A percentile compares a stretch with the other conserved stretches of the same genome.
These are phyloP conservation scores for Ctenopoma kingsleyae DNA, from an alignment of 2,797 vertebrate genomes.

Conservation along the genomic window DNA sequence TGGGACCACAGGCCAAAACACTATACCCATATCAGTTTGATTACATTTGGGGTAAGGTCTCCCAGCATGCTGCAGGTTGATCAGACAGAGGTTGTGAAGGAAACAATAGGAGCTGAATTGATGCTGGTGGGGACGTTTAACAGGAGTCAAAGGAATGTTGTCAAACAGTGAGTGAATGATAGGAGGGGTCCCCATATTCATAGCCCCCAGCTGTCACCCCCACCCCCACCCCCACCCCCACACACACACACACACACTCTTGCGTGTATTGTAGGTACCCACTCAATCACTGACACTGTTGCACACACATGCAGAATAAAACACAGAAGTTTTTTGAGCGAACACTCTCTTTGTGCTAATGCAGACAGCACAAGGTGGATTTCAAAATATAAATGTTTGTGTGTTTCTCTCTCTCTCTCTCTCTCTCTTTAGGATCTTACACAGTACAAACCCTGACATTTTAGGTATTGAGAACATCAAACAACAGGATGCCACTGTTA, in stretches of 20 bases:
- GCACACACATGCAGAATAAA: neutral
- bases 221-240: no score
- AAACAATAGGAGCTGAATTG: slow-evolving; percentile 39
- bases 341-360: neutral
- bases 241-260: slow-evolving; percentile 2
- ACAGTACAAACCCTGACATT: neutral
- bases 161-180: slow-evolving; percentile 57
- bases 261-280: slow-evolving; percentile 8
- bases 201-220: slow-evolving; percentile 5
- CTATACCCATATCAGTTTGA: neutral
- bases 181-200: slow-evolving; percentile 14
- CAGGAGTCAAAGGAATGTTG: slow-evolving; percentile 45
- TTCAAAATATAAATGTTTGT: neutral
- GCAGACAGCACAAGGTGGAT: neutral
- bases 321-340: neutral
- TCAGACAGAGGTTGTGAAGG: slow-evolving; percentile 7
- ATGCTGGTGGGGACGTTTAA: slow-evolving; percentile 26
- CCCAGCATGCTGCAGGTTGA: slow-evolving; percentile 41
- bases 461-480: neutral
- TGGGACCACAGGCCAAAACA: neutral
- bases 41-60: slow-evolving; percentile 11
- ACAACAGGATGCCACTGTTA: neutral
- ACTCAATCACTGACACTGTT: slow-evolving; percentile 25
- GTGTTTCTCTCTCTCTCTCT: neutral
- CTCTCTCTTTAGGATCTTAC: no score